These are phyloP conservation scores for Chalcis sispes DNA, from an alignment of 2,888 invertebrate species.

Conservation along the genomic window DNA sequence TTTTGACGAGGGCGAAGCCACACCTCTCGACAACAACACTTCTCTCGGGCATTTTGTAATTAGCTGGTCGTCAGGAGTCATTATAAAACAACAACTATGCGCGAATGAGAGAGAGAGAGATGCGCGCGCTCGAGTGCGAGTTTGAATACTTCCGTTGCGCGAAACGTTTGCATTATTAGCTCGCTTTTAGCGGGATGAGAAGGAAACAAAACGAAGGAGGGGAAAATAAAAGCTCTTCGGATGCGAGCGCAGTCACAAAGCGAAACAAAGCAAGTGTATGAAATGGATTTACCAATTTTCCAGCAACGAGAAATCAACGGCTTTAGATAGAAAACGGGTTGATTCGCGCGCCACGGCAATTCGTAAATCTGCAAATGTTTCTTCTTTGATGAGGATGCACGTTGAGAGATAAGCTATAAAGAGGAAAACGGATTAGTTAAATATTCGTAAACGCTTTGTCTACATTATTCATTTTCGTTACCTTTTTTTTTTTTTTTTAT, in stretches of 20 bases:
- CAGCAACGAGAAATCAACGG: slow-evolving; percentile 17
- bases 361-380: slow-evolving; percentile 24
- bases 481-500: too few relatives aligned
- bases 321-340: background rate
- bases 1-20: background rate
- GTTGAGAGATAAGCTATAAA: background rate
- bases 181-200: too few relatives aligned
- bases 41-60: slow-evolving; percentile 36
- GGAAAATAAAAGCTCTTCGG: too few relatives aligned
- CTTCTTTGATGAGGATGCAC: background rate
- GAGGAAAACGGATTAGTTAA: background rate
- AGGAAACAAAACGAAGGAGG: too few relatives aligned
- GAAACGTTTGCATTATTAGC: too few relatives aligned
- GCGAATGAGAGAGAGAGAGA: too few relatives aligned
- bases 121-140: too few relatives aligned
- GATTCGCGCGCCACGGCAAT: too few relatives aligned
- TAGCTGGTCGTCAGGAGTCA: slow-evolving; percentile 32
- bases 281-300: slow-evolving; percentile 41
- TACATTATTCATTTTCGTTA: too few relatives aligned
- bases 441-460: background rate
- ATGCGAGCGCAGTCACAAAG: slow-evolving; percentile 13
- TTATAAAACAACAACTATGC: too few relatives aligned
- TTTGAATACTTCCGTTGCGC: too few relatives aligned
- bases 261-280: background rate
- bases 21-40: background rate